A percentile compares a stretch with the other conserved stretches of the same genome.
Conservation (phyloP, 2,797 vertebrate genomes). For the Falco columbarius region DNA sequence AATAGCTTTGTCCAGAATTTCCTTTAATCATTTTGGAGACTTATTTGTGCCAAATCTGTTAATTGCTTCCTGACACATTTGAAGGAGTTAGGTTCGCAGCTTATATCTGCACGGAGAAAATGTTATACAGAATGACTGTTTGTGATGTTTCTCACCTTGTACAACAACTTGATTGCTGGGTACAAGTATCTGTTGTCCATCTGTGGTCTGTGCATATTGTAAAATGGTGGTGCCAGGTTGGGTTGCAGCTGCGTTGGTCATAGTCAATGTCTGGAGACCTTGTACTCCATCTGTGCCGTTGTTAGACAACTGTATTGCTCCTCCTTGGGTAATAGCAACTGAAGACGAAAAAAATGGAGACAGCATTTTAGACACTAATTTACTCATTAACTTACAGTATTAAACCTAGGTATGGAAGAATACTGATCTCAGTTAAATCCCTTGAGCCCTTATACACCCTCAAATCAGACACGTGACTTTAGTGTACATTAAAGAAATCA, state of each 20-base stretch:
- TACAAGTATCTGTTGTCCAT: conserved; percentile 98
- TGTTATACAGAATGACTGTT: background rate
- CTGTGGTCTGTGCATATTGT: conserved; percentile 98
- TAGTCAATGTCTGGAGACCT: conserved; percentile 94
- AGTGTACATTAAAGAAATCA: background rate
- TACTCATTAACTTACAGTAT: conserved; percentile 10
- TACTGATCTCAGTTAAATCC: background rate
- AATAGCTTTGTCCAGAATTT: background rate
- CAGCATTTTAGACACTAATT: conserved; percentile 50
- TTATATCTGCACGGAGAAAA: background rate
- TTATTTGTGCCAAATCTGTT: background rate
- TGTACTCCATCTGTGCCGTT: conserved; percentile 97
- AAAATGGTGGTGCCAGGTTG: conserved; percentile 95
- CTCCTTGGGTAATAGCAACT: conserved; percentile 99
- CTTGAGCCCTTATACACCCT: background rate
- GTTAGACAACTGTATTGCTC: conserved; percentile 97
- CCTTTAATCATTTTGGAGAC: background rate
- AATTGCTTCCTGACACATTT: conserved; percentile 12
- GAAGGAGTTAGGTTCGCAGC: background rate
- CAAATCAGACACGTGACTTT: background rate
- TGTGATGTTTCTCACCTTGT: conserved; percentile 86
- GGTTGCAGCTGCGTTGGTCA: conserved; percentile 90
- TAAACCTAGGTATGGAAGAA: conserved; percentile 16
- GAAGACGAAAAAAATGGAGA: conserved; percentile 50
- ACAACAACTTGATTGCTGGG: conserved; percentile 99